phyloP scores from a whole-genome alignment of 2,888 invertebrate species.

The Laothoe populi region DNA sequence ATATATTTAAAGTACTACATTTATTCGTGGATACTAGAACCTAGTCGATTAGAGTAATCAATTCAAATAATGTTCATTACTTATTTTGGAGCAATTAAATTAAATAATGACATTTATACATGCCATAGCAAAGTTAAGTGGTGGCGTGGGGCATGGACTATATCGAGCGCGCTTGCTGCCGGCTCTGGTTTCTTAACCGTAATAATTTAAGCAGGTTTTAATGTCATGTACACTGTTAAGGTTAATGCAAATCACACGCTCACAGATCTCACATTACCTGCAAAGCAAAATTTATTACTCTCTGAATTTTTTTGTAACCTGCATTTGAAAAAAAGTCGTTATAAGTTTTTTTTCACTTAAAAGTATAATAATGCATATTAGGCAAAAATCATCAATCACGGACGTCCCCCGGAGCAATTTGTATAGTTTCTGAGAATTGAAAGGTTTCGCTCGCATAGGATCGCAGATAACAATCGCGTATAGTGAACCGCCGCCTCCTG shows the following conservation, averaged over 20 bases:
- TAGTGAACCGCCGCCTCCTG: conserved; percentile 2
- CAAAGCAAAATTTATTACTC: not conserved
- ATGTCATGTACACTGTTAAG: not conserved
- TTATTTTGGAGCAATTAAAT: not conserved
- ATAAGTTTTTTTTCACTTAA: conserved; percentile 15
- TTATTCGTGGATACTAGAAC: too few relatives aligned
- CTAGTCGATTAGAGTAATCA: too few relatives aligned
- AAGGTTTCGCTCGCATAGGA: conserved; percentile 36
- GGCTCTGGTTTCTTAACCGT: not conserved
- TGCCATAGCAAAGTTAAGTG: not conserved
- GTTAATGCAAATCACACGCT: not conserved
- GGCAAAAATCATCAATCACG: conserved; percentile 33
- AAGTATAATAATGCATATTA: conserved; percentile 20
- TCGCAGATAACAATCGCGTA: conserved; percentile 8
- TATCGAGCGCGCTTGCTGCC: not conserved
- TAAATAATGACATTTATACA: too few relatives aligned
- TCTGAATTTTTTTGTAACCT: not conserved
- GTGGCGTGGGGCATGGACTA: not conserved
- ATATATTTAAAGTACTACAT: too few relatives aligned
- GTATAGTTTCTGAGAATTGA: conserved; percentile 39
- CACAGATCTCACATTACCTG: not conserved
- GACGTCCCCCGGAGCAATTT: conserved; percentile 29
- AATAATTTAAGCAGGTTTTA: not conserved
- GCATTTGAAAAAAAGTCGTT: conserved; percentile 9
- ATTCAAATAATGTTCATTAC: too few relatives aligned